phyloP scores from a whole-genome alignment of 2,888 invertebrate species.

The Sisyra nigra region DNA sequence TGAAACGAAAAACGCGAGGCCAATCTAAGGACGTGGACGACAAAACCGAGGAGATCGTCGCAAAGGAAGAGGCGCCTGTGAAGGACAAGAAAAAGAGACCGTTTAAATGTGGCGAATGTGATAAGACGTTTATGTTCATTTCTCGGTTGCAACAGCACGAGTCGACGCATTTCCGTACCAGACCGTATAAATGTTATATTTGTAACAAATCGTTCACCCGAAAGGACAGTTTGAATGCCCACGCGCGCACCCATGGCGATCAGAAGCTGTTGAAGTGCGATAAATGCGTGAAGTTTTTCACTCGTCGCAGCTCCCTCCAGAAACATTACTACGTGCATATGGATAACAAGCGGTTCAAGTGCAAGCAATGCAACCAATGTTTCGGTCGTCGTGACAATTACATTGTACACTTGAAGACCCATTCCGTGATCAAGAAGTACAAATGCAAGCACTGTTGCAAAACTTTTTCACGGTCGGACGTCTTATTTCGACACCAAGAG shows the following conservation, averaged over 20 bases:
- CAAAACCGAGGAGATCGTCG: background rate
- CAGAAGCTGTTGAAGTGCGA: constrained; percentile 5
- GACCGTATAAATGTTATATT: constrained; percentile 4
- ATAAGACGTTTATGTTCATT: constrained; percentile 6
- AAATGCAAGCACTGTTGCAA: constrained; percentile 6
- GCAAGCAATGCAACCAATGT: background rate
- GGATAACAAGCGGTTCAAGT: constrained; percentile 3
- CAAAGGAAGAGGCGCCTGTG: too few species aligned
- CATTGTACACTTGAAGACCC: constrained; percentile 5
- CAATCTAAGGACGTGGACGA: background rate
- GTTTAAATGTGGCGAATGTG: constrained; percentile 5
- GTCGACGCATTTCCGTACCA: background rate
- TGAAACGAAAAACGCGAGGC: background rate
- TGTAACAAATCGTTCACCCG: constrained; percentile 5
- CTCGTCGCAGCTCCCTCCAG: constrained; percentile 4
- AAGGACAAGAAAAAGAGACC: background rate
- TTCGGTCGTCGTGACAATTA: constrained; percentile 6
- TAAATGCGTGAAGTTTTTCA: constrained; percentile 3
- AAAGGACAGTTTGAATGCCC: constrained; percentile 2
- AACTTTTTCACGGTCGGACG: constrained; percentile 6
- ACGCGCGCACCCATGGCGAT: constrained; percentile 4
- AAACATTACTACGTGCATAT: constrained; percentile 7
- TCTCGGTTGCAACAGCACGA: constrained; percentile 4
- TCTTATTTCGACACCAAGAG: constrained; percentile 6
- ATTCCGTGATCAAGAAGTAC: background rate